These are phyloP conservation scores for Coelinius sp. DNA, from an alignment of 2,888 invertebrate species.

Conservation along the genomic window DNA sequence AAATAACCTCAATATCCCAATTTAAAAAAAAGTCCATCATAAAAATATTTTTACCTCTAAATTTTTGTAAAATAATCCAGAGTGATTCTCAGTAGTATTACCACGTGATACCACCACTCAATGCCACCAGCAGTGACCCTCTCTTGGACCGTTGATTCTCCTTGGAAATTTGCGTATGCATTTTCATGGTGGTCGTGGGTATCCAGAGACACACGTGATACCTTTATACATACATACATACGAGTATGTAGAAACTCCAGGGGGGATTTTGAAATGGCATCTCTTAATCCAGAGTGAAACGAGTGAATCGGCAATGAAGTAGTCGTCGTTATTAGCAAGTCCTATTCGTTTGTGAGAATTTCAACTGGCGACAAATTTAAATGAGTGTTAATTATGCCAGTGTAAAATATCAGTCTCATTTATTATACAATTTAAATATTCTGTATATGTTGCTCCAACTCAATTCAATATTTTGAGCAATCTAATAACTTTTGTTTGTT, in stretches of 20 bases:
- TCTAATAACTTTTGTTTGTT: too few species aligned
- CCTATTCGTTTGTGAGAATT: slow-evolving; percentile 24
- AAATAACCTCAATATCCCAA: background rate
- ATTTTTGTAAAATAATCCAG: too few species aligned
- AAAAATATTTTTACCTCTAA: too few species aligned
- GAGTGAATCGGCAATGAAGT: slow-evolving; percentile 50
- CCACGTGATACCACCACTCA: background rate
- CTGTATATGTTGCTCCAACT: too few species aligned
- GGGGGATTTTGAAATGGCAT: background rate
- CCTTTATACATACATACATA: slow-evolving; percentile 11
- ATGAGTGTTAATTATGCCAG: slow-evolving; percentile 46
- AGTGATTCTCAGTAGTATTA: background rate
- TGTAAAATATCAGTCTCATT: background rate
- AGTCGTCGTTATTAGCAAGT: slow-evolving; percentile 48
- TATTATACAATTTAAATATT: background rate
- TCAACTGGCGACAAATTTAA: slow-evolving; percentile 44
- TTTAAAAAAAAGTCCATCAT: too few species aligned
- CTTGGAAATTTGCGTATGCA: slow-evolving; percentile 19
- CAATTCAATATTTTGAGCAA: too few species aligned
- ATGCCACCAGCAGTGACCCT: background rate
- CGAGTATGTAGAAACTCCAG: background rate
- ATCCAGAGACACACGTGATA: slow-evolving; percentile 13
- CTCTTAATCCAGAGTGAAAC: slow-evolving; percentile 47
- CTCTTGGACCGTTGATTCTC: background rate
- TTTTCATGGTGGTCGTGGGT: slow-evolving; percentile 1